Base-by-base conservation (phyloP, 1,140 invertebrate genomes). In the Leucophenga varia region DNA sequence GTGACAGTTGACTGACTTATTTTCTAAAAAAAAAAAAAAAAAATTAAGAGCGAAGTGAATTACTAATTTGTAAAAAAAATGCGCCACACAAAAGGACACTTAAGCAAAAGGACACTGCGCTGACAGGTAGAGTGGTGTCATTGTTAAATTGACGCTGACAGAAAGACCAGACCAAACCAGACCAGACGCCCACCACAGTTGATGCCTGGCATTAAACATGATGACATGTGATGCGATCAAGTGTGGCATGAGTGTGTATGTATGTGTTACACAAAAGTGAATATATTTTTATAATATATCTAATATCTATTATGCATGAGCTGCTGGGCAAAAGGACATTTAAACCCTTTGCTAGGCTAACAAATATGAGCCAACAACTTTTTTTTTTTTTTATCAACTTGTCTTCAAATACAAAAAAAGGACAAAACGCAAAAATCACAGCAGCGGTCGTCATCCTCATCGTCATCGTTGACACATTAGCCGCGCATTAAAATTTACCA, bases 281-380 rank as follows among this genome's bases (percentile, higher is more conserved):
- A n/a, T 54, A 63, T 50, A 61, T 72, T 72, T 72, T 72, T 72
- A 71, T 68, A 71, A 72, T 60, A 68, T 72, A 72, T 72, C 61
- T 68, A 72, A 68, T 72, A 72, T 72, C 61, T 68, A 72, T 72
- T 72, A 72, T 72, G 68, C 53, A 72, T 64, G 61, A 67, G 59
- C 52, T 59, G 51, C 56, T 52, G 48, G 30, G 35, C 41, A 21
- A 44, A n/a, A 14, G 30, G 34, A 41, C 49, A 16, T 9, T 17
- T 45, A 64, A 68, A 64, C 61, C 64, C 58, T 69, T 69, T 59
- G 16, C 4, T 2, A n/a, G 47, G 25, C 64, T 10, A 10, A 25
- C 10, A 10, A 25, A 10, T 6, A 25, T 25, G 22, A 10, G 22
- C 22, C 10, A 25, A 6, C 22, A 25, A 25, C 22, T 25, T 25